Evolutionary conservation across 1,140 invertebrate genomes (phyloP), one percentile per base, ranked within the genome.

Genomic region (Riptortus pedestris): DNA sequence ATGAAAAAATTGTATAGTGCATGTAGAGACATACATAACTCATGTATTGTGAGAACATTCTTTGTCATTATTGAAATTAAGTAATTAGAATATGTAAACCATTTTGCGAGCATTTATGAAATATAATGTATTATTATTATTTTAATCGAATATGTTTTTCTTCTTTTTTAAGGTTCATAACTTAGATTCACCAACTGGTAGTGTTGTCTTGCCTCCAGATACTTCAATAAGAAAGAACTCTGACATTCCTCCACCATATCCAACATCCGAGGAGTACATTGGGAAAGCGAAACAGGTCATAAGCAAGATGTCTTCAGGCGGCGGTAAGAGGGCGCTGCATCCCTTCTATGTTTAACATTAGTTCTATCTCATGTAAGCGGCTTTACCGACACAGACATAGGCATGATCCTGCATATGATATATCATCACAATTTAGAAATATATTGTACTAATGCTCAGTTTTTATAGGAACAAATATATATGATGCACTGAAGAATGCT

Each of bases 391-490:
- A 24, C 24, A 24, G 51, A 24, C 26, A 1, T 55, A 24, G 51
- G 24, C 24, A 55, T 55, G 51, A 24, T 26, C 31, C 31, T 38
- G 31, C 51, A 24, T 24, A 18, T 7, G 26, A 55, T 22, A 24
- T 55, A 20, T 55, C 18, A 1, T 27, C 12, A 2, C 26, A 20
- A 16, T 24, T 27, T 55, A 55, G 9, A 2, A 20, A 26, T 24
- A 7, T 18, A 26, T 22, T 24, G 5, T 55, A 24, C 22, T 55
- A 28, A 26, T 16, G 38, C 28, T 16, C 51, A 24, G 73, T 64
- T 55, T 62, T 69, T 70, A 7, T 60, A 78, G 80, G 79, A 43
- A 84, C 85, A 1, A 84, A 87, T 71, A 86, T 88, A 66, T 74
- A 81, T 60, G 78, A 78, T 38, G 83, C 84, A 0, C 71, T 87